A percentile compares a stretch with the other conserved stretches of the same genome.
These are phyloP conservation scores for Toxonevra muliebris DNA, from an alignment of 2,888 invertebrate genomes.

Conservation along the genomic window DNA sequence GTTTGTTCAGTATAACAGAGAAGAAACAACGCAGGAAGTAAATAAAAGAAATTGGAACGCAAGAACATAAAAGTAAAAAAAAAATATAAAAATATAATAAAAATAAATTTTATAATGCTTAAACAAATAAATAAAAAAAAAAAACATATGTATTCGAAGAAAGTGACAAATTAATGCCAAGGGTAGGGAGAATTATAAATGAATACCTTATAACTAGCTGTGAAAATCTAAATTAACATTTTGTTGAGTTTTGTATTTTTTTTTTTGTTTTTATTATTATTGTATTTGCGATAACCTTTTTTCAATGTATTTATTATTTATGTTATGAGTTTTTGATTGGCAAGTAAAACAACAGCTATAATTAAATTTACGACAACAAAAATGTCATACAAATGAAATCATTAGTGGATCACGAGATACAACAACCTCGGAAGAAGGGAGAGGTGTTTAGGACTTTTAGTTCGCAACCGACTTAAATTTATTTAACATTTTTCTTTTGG, in stretches of 20 bases:
- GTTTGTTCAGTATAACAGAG: constrained; percentile 5
- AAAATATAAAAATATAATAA: background rate
- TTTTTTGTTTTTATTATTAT: too few relatives aligned
- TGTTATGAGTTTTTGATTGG: too few relatives aligned
- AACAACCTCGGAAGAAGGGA: too few relatives aligned
- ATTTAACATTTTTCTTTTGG: too few relatives aligned
- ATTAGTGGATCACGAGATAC: too few relatives aligned
- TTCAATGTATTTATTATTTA: too few relatives aligned
- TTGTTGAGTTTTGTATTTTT: background rate
- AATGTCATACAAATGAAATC: too few relatives aligned
- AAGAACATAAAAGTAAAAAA: background rate
- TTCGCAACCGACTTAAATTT: too few relatives aligned
- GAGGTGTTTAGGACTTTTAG: too few relatives aligned
- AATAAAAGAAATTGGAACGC: constrained; percentile 12
- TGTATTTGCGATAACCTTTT: too few relatives aligned
- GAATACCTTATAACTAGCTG: constrained; percentile 13
- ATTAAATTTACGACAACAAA: too few relatives aligned
- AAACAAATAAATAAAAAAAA: background rate
- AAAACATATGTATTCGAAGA: background rate
- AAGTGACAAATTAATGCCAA: background rate
- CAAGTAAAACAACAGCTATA: too few relatives aligned
- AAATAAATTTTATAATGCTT: background rate
- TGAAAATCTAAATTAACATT: constrained; percentile 21
- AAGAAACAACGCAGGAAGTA: background rate
- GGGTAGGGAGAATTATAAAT: background rate